These are phyloP conservation scores for Anthophora plumipes DNA, from an alignment of 2,888 invertebrate genomes.

Conservation along the genomic window DNA sequence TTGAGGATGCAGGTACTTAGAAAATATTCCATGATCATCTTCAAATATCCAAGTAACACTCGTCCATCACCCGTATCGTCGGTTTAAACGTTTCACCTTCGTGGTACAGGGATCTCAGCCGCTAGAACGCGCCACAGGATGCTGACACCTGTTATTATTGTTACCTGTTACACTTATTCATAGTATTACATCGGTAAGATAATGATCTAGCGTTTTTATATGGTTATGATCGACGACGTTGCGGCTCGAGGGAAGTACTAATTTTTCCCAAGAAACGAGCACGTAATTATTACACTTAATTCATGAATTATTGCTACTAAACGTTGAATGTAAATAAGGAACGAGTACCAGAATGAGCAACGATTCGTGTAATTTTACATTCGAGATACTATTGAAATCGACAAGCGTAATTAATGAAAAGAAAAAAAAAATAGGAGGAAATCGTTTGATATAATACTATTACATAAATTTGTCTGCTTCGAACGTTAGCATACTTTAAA, in stretches of 20 bases:
- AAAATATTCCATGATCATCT: slow-evolving; percentile 13
- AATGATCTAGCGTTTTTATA: slow-evolving; percentile 14
- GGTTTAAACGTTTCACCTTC: slow-evolving; percentile 27
- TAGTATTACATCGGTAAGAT: slow-evolving; percentile 27
- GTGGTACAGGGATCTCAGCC: neutral
- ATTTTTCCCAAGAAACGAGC: neutral
- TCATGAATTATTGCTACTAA: neutral
- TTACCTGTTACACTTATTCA: slow-evolving; percentile 35
- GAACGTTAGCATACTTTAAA: too few species aligned
- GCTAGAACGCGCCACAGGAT: slow-evolving; percentile 25
- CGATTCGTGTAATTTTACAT: neutral
- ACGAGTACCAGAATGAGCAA: neutral
- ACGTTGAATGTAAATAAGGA: neutral
- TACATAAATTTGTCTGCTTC: too few species aligned
- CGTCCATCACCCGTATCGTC: slow-evolving; percentile 34
- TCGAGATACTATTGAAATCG: neutral
- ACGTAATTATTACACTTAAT: slow-evolving; percentile 12
- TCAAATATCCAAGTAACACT: slow-evolving; percentile 16
- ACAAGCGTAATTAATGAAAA: neutral
- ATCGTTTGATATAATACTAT: too few species aligned
- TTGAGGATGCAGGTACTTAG: slow-evolving; percentile 36
- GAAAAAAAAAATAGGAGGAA: neutral
- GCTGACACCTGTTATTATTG: slow-evolving; percentile 46
- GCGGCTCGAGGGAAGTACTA: neutral
- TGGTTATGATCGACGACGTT: slow-evolving; percentile 13